phyloP scores from a whole-genome alignment of 2,888 invertebrate genomes.

The Meghimatium bilineatum region DNA sequence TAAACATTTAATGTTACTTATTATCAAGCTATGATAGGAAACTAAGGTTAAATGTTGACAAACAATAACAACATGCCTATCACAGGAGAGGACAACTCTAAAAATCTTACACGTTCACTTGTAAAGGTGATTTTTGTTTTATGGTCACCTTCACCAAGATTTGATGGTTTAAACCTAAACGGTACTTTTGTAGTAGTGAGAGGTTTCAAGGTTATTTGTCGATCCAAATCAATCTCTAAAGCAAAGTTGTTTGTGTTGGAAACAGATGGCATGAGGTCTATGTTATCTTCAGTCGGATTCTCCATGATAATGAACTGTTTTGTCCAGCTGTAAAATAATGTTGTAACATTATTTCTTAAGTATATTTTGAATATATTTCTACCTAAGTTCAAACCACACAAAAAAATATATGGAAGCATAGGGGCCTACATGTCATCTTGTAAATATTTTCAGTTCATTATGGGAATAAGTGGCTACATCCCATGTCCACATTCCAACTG shows the following conservation, averaged over 20 bases:
- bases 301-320: constrained; percentile 69
- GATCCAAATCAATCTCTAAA: constrained; percentile 71
- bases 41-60: too few relatives aligned
- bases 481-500: too few relatives aligned
- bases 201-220: constrained; percentile 66
- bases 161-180: constrained; percentile 76
- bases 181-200: constrained; percentile 65
- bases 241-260: constrained; percentile 76
- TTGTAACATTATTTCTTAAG: neutral
- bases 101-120: constrained; percentile 71
- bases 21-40: too few relatives aligned
- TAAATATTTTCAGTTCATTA: neutral
- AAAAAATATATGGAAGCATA: too few relatives aligned
- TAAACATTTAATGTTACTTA: too few relatives aligned
- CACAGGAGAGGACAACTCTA: neutral
- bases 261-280: constrained; percentile 70
- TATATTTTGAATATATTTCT: too few relatives aligned
- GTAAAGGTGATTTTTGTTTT: constrained; percentile 71
- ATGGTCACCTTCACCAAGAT: constrained; percentile 73
- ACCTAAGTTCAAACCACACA: too few relatives aligned
- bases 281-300: constrained; percentile 75
- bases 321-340: constrained; percentile 64
- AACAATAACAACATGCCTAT: neutral
- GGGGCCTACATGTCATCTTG: too few relatives aligned
- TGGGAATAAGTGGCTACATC: too few relatives aligned